phyloP scores from a whole-genome alignment of 2,888 invertebrate species.

The Reticulitermes lucifugus region DNA sequence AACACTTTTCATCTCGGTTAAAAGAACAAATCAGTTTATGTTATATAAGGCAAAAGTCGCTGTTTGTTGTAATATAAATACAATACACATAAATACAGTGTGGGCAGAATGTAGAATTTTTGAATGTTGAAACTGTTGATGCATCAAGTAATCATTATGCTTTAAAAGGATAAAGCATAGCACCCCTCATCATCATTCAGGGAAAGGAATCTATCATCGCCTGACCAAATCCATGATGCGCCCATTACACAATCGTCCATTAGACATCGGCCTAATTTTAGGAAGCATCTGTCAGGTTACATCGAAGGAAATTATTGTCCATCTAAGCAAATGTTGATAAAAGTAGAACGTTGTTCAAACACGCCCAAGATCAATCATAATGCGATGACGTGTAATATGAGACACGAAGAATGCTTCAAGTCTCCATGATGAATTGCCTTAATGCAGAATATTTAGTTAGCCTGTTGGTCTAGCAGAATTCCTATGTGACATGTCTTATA shows the following conservation, averaged over 20 bases:
- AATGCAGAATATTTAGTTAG: slow-evolving; percentile 25
- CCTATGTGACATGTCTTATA: slow-evolving; percentile 1
- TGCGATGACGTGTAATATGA: slow-evolving; percentile 32
- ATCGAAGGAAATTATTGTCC: not conserved
- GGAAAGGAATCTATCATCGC: not conserved
- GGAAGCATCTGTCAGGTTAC: not conserved
- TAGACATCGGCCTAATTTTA: not conserved
- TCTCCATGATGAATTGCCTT: slow-evolving; percentile 34
- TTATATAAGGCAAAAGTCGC: too few relatives aligned
- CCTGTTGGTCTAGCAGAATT: not conserved
- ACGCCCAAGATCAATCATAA: slow-evolving; percentile 5
- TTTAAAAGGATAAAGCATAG: too few relatives aligned
- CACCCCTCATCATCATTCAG: not conserved
- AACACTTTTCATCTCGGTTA: too few relatives aligned
- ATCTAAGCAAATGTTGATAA: slow-evolving; percentile 23
- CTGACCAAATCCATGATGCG: not conserved
- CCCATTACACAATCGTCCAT: not conserved
- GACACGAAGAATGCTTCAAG: slow-evolving; percentile 1
- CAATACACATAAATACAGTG: too few relatives aligned
- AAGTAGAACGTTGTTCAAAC: slow-evolving; percentile 13
- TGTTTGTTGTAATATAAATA: too few relatives aligned
- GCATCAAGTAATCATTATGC: too few relatives aligned
- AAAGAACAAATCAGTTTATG: too few relatives aligned
- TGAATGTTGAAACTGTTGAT: too few relatives aligned
- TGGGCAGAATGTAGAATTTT: too few relatives aligned